Base-by-base conservation (phyloP, 2,797 vertebrate genomes). In the Chlorospingus flavigularis region DNA sequence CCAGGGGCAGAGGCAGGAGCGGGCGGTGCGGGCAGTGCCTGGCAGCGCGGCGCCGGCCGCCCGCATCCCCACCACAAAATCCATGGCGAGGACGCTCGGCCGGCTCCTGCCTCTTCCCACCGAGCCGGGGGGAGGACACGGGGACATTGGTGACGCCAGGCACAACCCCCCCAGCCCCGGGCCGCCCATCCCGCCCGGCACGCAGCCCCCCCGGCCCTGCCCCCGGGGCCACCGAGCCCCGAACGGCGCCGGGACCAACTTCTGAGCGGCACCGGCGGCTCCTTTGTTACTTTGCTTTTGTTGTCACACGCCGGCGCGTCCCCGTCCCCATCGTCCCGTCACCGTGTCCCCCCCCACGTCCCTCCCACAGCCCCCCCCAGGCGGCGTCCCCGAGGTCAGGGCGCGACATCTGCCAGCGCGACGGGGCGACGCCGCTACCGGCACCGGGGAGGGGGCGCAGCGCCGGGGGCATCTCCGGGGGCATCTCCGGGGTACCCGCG, bases 211-310 rank as follows among this genome's bases (percentile, higher is more conserved):
- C 73, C 54, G 33, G 10, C 24, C 51, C 66, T 33, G 70, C 75
- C 90, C 75, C 67, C 12, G 8, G 67, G 86, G 83, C 67, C 87
- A 66, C 85, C 67, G 43, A 72, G 78, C n/a, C 61, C 55, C 11
- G 51, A 80, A 54, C 39, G 2, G 83, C 70, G 83, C 54, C 66
- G 5, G 86, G 50, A 80, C 15, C 48, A 92, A 91, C 71, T 66
- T 78, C 90, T 58, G 92, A 94, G 91, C 45, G 47, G 82, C 61
- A 86, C 50, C 60, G 33, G 76, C 57, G 23, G 62, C 21, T 47
- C 78, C 95, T 95, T 92, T 94, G 88, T 91, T 92, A 95, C 90
- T 94, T 92, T 91, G 88, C 87, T 95, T 95, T 88, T 90, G 85
- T 91, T 94, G 94, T 94, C 86, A 79, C 76, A 71, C 60, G 40